phyloP scores from a whole-genome alignment of 2,888 invertebrate species.

The Campoplex nolae region DNA sequence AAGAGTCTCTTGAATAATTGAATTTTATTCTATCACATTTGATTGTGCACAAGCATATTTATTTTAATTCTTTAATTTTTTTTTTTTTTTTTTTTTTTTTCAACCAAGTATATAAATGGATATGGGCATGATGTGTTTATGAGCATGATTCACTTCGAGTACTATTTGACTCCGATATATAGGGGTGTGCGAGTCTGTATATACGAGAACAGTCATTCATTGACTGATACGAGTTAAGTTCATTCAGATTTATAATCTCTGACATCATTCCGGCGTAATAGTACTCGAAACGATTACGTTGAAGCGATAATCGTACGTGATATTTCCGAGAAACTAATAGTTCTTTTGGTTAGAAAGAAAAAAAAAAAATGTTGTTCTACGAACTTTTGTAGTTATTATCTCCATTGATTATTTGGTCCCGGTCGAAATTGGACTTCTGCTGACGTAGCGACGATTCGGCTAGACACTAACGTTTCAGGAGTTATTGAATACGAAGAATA shows the following conservation, averaged over 20 bases:
- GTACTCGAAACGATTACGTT: conserved; percentile 5
- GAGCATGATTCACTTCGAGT: neutral
- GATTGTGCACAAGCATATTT: neutral
- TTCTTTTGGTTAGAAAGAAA: neutral
- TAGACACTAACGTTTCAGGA: no score
- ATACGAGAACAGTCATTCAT: conserved; percentile 11
- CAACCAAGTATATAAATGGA: neutral
- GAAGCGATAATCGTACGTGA: conserved; percentile 7
- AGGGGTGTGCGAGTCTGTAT: neutral
- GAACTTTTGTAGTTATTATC: no score
- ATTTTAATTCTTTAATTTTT: no score
- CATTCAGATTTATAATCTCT: conserved; percentile 14
- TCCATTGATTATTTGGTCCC: no score
- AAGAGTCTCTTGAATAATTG: conserved; percentile 55
- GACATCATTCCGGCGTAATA: neutral
- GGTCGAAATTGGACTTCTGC: no score
- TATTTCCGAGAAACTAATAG: neutral
- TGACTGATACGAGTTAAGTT: conserved; percentile 17
- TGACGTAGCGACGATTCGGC: no score
- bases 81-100: neutral
- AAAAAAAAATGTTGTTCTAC: neutral
- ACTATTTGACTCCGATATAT: neutral
- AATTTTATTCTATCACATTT: conserved; percentile 41
- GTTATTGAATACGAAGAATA: no score
- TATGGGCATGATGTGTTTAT: neutral